These are phyloP conservation scores for Theretra japonica DNA, from an alignment of 2,888 invertebrate species.

Conservation along the genomic window DNA sequence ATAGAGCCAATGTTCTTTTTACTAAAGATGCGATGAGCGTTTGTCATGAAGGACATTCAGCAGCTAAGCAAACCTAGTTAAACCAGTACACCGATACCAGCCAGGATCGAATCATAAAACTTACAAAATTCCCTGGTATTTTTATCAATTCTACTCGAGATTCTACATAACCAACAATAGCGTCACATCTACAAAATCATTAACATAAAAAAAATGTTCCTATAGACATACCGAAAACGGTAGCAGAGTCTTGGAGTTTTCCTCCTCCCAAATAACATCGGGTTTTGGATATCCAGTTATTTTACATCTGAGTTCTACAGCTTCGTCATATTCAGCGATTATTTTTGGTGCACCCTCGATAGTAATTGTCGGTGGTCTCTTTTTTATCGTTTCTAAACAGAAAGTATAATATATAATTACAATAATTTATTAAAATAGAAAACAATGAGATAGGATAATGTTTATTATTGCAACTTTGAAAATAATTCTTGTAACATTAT, in stretches of 20 bases:
- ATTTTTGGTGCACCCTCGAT: constrained; percentile 46
- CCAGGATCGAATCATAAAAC: no score
- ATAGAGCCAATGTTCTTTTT: no score
- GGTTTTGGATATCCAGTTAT: constrained; percentile 61
- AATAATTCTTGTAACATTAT: no score
- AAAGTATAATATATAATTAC: neutral
- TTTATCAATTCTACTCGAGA: no score
- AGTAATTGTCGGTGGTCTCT: constrained; percentile 46
- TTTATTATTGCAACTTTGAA: no score
- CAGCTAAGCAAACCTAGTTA: no score
- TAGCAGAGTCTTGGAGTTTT: constrained; percentile 39
- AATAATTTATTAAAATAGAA: neutral
- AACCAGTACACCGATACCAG: no score
- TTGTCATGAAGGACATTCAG: no score
- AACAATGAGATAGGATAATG: neutral
- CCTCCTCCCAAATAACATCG: constrained; percentile 55
- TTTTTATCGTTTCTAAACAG: constrained; percentile 38
- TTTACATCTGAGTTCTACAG: constrained; percentile 56
- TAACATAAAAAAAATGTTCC: no score
- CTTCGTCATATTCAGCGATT: constrained; percentile 42
- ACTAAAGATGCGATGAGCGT: no score
- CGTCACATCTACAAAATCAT: neutral
- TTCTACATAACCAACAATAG: no score
- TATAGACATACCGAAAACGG: constrained; percentile 46
- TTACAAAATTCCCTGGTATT: no score